Evolutionary conservation across 2,888 invertebrate genomes (phyloP), one percentile per base, ranked within the genome.

Genomic region (Archips xylosteana): DNA sequence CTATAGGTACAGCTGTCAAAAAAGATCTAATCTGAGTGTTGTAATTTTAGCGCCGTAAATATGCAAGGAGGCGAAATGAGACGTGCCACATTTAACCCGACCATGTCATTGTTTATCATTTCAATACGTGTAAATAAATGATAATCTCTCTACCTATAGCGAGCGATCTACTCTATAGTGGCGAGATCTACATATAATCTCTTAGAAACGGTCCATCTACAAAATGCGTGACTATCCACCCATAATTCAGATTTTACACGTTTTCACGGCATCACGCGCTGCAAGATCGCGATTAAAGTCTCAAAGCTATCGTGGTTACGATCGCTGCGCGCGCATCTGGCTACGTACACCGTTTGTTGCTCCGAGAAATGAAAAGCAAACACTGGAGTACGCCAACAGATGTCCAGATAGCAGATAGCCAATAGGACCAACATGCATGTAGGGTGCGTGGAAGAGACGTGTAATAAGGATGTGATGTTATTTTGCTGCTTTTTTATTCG

Each of bases 391-490:
- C 86, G 88, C 90, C 85, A 89, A 88, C 92, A 92, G 91, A 93
- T 92, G 93, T 92, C 92, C 94, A 92, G 93, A 92, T 94, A 93
- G 91, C 94, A 92, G 93, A 92, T 94, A 93, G 92, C 91, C 93
- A 92, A 93, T 92, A 90, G 88, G 85, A 82, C 79, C 76, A 81
- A 79, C 83, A 80, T 42, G 71, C 88, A 86, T 77, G 75, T 85
- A 83, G 76, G 84, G 75, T 4, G 34, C 6, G 15, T 60, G 51
- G 69, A 74, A 74, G 60, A 32, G 62, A 32, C 68, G 5, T 45
- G 9, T 47, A 39, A 32, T 9, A 15, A 49, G 64, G 6, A 15
- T 64, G 10, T 57, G 32, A 32, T 57, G 9, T 12, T 57, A 12
- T 23, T 57, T 57, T 54, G 9, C 6, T n/a, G 5, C 5, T n/a